Conservation (phyloP, 2,888 invertebrate genomes). For the Tinea semifulvella region DNA sequence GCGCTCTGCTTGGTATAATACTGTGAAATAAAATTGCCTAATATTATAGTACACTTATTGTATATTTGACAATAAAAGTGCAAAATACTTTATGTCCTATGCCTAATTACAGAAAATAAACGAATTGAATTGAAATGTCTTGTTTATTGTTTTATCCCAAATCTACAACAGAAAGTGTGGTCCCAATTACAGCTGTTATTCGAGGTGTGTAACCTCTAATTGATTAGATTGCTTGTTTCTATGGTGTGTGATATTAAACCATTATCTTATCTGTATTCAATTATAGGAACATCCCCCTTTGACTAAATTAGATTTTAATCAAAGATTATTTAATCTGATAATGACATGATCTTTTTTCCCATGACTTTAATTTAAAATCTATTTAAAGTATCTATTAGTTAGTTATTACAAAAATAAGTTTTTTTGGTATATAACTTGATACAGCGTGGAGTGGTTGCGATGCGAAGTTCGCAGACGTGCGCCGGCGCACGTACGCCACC, state of each 20-base stretch:
- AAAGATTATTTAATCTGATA: not conserved
- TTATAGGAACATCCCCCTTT: not conserved
- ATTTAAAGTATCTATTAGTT: not conserved
- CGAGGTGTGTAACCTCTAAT: too few relatives aligned
- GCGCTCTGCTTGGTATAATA: too few relatives aligned
- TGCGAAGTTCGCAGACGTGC: conserved; percentile 36
- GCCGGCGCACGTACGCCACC: conserved; percentile 54
- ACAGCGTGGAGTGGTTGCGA: not conserved
- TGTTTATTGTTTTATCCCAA: too few relatives aligned
- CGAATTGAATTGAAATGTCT: too few relatives aligned
- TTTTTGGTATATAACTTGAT: not conserved
- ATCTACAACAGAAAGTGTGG: too few relatives aligned
- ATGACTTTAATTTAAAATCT: not conserved
- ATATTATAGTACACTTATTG: too few relatives aligned
- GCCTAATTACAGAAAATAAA: too few relatives aligned
- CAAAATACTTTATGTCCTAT: too few relatives aligned
- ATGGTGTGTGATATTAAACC: not conserved
- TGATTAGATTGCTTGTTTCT: conserved; percentile 3
- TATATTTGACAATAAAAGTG: too few relatives aligned
- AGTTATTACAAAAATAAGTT: conserved; percentile 2
- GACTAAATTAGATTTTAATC: not conserved
- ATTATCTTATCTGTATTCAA: conserved; percentile 1
- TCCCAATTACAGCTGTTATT: too few relatives aligned
- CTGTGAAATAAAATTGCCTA: too few relatives aligned
- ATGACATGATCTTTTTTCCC: not conserved